Conservation (phyloP, 2,888 invertebrate species). For the Lypha dubia region DNA sequence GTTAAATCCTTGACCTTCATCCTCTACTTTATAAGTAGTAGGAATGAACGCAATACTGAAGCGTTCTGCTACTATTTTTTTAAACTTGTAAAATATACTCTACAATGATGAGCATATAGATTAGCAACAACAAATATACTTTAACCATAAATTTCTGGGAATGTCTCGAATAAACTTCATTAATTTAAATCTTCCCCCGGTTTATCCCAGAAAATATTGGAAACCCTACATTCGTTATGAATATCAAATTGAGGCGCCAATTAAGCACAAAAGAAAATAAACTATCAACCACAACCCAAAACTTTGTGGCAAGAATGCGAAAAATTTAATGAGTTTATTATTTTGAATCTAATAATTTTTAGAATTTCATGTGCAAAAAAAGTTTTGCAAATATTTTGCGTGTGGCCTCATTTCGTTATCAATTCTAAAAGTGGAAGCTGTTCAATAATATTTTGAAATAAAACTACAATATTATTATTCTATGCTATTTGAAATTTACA, state of each 20-base stretch:
- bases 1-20: too few species aligned
- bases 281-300: slow-evolving; percentile 23
- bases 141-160: too few species aligned
- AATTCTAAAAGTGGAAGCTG: slow-evolving; percentile 12
- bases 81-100: too few species aligned
- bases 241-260: slow-evolving; percentile 49
- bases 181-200: not conserved
- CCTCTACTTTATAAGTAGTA: too few species aligned
- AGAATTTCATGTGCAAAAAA: slow-evolving; percentile 4
- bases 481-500: not conserved
- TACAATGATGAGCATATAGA: too few species aligned
- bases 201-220: not conserved
- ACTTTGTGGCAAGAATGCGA: slow-evolving; percentile 29
- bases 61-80: too few species aligned
- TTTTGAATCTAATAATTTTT: slow-evolving; percentile 34
- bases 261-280: slow-evolving; percentile 19
- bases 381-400: not conserved
- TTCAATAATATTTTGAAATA: slow-evolving; percentile 14
- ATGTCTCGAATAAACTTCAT: not conserved
- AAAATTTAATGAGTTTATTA: slow-evolving; percentile 38
- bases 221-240: slow-evolving; percentile 8
- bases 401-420: slow-evolving; percentile 54
- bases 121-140: too few species aligned
- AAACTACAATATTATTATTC: too few species aligned
- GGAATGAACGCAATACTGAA: too few species aligned